Evolutionary conservation across 2,113 vertebrate species (phyloP).

Genomic region (Bubo blakistoni): DNA sequence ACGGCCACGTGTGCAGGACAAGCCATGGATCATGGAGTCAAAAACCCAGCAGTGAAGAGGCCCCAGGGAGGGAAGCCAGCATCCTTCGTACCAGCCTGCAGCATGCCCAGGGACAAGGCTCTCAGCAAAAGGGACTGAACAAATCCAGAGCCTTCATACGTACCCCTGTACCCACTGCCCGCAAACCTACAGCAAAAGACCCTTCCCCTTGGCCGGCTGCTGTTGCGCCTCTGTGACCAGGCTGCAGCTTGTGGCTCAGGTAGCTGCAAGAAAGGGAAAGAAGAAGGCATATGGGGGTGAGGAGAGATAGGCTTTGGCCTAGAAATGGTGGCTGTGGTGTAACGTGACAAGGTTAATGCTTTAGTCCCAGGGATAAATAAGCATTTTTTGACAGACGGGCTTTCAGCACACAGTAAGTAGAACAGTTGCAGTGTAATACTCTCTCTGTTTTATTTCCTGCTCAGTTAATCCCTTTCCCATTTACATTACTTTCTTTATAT

Average conservation of each 20-base stretch:
- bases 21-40: background rate
- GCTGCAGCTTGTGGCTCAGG: background rate
- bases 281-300: background rate
- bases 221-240: rapidly evolving
- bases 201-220: rapidly evolving
- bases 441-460: background rate
- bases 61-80: background rate
- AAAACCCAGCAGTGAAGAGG: background rate
- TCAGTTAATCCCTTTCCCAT: background rate
- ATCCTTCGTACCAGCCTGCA: background rate
- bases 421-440: background rate
- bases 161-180: no score
- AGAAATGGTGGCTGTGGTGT: background rate
- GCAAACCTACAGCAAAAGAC: background rate
- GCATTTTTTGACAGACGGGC: background rate
- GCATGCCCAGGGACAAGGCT: background rate
- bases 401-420: background rate
- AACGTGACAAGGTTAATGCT: background rate
- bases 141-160: background rate
- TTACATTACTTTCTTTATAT: background rate
- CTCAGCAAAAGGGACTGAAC: background rate
- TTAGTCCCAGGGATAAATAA: background rate
- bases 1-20: rapidly evolving
- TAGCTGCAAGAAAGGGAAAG: background rate
- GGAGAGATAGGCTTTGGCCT: background rate